Base-by-base conservation (phyloP, 37 sponge, comb jelly and placozoan genomes). In the Petrosia ficiformis region DNA sequence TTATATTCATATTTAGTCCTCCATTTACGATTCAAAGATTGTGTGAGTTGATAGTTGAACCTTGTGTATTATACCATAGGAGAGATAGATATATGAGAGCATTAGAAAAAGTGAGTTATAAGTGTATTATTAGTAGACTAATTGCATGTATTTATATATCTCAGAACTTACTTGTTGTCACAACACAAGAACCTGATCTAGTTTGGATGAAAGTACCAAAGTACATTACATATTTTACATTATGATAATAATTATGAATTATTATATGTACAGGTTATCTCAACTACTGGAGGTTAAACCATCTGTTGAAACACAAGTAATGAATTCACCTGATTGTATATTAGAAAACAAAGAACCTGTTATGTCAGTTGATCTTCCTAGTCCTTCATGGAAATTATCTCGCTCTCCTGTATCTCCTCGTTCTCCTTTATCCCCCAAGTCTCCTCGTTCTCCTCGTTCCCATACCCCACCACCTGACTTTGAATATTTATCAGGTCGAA, bases 11-110 rank as follows among this genome's bases (percentile, higher is more conserved):
- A 6, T 72, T 6, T 44, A 90, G 97, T 37, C 91, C 99, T 34
- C 99, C 99, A 5, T 98, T 98, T 82, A 98, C 99, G 2, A 77
- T 98, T 41, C 99, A 98, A 81, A 65, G 99, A 22, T 56, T 98
- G 30, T 92, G 96, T 75, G 99, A 98, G 80, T 74, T 98, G 71
- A 24, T 98, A 5, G 32, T 80, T n/a, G 82, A 85, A 21, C 99
- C 99, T 1, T 79, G 72, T n/a, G 81, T 76, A 42, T 85, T 90
- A 70, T 98, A 98, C 85, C 90, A 81, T 64, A 75, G 71, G 63
- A 83, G 61, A 48, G 88, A 87, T 39, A 81, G 80, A 48, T 98
- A 82, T 72, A 43, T 87, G 70, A 83, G 91, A 57, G 97, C 91
- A 34, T 37, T 96, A 65, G 97, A 96, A 67, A 96, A 87, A 85